Percentiles rank a stretch among this genome's conserved stretches.
phyloP scores from a whole-genome alignment of 2,797 vertebrate genomes.

The Atherinosoma microstoma region DNA sequence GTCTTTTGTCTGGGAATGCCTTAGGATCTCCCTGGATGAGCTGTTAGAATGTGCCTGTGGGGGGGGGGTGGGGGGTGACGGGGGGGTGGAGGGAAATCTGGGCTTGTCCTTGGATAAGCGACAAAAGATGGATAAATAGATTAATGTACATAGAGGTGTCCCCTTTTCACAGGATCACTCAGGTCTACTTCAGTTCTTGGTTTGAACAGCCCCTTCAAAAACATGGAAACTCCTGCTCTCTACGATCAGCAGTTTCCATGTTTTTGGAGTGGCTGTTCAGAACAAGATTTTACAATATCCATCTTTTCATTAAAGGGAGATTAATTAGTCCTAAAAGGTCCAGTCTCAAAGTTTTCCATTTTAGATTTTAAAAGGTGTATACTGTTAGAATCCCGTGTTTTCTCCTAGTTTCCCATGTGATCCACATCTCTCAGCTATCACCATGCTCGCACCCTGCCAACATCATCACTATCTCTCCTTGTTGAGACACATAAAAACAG shows the following conservation, averaged over 20 bases:
- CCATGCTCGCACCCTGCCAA: constrained; percentile 21
- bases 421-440: constrained; percentile 29
- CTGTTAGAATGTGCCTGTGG: background rate
- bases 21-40: no score
- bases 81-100: no score
- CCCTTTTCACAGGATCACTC: background rate
- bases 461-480: constrained; percentile 25
- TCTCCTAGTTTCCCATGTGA: constrained; percentile 16
- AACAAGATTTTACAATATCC: background rate
- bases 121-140: background rate
- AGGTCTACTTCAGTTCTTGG: background rate
- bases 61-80: no score
- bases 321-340: background rate
- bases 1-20: no score
- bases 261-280: no score
- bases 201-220: no score
- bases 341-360: no score
- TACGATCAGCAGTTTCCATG: no score
- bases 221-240: background rate
- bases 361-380: no score
- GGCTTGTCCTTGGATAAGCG: background rate
- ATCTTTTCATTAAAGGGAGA: background rate
- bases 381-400: constrained; percentile 6
- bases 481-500: constrained; percentile 53
- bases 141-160: background rate